Conservation (phyloP, 1,140 invertebrate species). For the Scaptomyza graminum region DNA sequence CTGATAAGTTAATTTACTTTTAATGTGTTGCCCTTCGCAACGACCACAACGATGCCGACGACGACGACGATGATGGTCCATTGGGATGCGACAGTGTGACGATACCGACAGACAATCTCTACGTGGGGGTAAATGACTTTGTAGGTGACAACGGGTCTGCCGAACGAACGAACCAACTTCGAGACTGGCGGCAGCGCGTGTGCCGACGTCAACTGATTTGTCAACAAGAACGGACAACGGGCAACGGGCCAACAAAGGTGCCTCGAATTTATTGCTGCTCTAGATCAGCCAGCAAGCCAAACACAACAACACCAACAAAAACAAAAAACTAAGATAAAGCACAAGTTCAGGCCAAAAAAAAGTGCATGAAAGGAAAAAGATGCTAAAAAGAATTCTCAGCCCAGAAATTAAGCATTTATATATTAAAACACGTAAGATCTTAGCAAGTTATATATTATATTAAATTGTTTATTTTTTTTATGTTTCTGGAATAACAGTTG, state of each 20-base stretch:
- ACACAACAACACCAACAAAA: slow-evolving; percentile 13
- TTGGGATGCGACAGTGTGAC: slow-evolving; percentile 7
- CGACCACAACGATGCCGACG: slow-evolving; percentile 21
- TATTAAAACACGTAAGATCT: no score
- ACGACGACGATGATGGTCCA: slow-evolving; percentile 12
- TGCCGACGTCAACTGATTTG: slow-evolving; percentile 78
- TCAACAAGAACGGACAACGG: slow-evolving; percentile 60
- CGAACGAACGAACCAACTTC: neutral
- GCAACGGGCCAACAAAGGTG: slow-evolving; percentile 70
- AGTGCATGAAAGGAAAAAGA: neutral
- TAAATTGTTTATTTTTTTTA: no score
- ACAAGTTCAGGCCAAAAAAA: slow-evolving; percentile 18
- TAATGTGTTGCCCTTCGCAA: slow-evolving; percentile 76
- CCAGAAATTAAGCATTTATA: no score
- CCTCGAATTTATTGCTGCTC: slow-evolving; percentile 74
- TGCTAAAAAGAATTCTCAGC: no score
- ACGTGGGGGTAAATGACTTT: slow-evolving; percentile 72
- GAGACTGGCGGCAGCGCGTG: slow-evolving; percentile 48
- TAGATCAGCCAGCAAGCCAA: slow-evolving; percentile 67
- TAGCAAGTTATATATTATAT: no score
- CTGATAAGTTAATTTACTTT: slow-evolving; percentile 84
- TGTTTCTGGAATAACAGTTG: no score
- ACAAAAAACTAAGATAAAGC: slow-evolving; percentile 39
- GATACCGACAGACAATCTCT: neutral
- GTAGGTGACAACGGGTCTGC: slow-evolving; percentile 75